A percentile compares a stretch with the other conserved stretches of the same genome.
Evolutionary conservation across 2,888 invertebrate species (phyloP).

Genomic region (Erannis defoliaria): DNA sequence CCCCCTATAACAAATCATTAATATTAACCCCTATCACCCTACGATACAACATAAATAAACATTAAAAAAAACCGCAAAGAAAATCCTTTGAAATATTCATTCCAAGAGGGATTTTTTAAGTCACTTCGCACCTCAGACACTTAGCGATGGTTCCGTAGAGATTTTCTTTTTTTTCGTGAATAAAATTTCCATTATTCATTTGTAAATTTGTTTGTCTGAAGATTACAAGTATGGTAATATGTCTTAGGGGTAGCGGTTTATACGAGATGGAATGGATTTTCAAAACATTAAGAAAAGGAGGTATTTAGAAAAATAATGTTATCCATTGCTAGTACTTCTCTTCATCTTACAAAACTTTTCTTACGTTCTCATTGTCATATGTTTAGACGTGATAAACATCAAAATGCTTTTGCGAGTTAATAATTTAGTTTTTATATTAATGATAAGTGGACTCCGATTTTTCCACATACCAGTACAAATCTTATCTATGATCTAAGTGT

Average conservation of each 20-base stretch:
- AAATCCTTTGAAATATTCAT: slow-evolving; percentile 76
- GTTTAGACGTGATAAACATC: too few relatives aligned
- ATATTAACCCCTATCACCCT: slow-evolving; percentile 65
- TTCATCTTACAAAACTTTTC: too few relatives aligned
- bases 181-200: slow-evolving; percentile 76
- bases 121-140: slow-evolving; percentile 68
- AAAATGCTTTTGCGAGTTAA: too few relatives aligned
- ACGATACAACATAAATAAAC: slow-evolving; percentile 73
- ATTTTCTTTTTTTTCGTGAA: slow-evolving; percentile 49
- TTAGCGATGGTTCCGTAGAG: slow-evolving; percentile 52
- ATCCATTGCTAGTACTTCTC: too few relatives aligned
- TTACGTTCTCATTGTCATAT: too few relatives aligned
- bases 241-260: slow-evolving; percentile 40
- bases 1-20: slow-evolving; percentile 60
- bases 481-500: too few relatives aligned
- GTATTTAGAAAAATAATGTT: background rate
- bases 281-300: background rate
- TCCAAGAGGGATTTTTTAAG: slow-evolving; percentile 52
- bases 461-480: too few relatives aligned
- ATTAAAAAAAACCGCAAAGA: slow-evolving; percentile 74
- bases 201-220: slow-evolving; percentile 67
- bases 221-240: slow-evolving; percentile 76
- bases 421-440: too few relatives aligned
- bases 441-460: too few relatives aligned
- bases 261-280: background rate